These are phyloP conservation scores for Volucella inflata DNA, from an alignment of 2,888 invertebrate species.

Conservation along the genomic window DNA sequence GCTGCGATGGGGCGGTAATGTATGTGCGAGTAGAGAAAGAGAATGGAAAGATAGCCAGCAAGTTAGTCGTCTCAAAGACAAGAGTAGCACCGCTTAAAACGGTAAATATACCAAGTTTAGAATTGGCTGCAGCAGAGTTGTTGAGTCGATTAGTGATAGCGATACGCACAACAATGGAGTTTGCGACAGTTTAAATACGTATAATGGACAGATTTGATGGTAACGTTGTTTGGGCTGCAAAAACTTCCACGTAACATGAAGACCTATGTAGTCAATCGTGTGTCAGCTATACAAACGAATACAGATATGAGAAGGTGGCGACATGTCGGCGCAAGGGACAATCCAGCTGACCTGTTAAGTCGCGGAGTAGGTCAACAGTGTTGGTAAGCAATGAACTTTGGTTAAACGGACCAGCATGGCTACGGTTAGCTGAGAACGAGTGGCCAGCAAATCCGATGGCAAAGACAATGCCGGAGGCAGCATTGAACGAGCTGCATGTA, in stretches of 20 bases:
- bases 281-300: constrained; percentile 33
- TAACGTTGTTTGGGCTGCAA: constrained; percentile 15
- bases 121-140: constrained; percentile 22
- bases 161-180: constrained; percentile 20
- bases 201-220: constrained; percentile 7
- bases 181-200: neutral
- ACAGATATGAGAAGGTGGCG: constrained; percentile 6
- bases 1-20: constrained; percentile 4
- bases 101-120: neutral
- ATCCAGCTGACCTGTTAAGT: constrained; percentile 41
- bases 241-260: constrained; percentile 20
- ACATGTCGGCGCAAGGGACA: constrained; percentile 34
- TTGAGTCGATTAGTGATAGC: neutral
- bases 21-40: constrained; percentile 16
- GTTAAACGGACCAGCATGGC: constrained; percentile 12
- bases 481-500: neutral
- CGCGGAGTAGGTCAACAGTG: constrained; percentile 4
- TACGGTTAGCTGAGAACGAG: neutral
- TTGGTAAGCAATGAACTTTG: constrained; percentile 1
- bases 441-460: constrained; percentile 16
- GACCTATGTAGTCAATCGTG: constrained; percentile 21
- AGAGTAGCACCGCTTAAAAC: neutral
- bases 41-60: neutral
- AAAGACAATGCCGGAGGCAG: neutral
- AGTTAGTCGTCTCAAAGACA: constrained; percentile 14